Base-by-base conservation (phyloP, 2,113 vertebrate species). In the Verasper variegatus region DNA sequence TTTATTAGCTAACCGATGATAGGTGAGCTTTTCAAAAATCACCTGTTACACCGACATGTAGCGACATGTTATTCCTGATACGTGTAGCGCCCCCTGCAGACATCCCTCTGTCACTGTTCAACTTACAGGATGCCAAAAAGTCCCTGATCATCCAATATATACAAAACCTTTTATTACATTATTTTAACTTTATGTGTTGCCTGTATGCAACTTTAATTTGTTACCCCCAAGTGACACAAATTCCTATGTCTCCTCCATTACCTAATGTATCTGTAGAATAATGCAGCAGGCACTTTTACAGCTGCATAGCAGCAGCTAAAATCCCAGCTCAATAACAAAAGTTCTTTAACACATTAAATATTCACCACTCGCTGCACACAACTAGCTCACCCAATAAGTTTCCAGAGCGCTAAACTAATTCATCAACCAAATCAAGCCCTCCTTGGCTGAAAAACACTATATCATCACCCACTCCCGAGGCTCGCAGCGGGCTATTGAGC, bases 261-360 rank as follows among this genome's bases (percentile, higher is more conserved):
- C 63, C 42, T 69, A 60, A 57, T 64, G 54, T 35, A 75, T 79
- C 70, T 71, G 70, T 71, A 81, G 74, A 81, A 88, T 80, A 85
- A 81, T 61, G 56, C 52, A 83, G 51, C 52, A 71, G 68, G 61
- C 45, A 77, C 75, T 80, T 90, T 90, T 90, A 90, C 78, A 90
- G 73, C 85, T 81, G 80, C 74, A 78, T 31, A 70, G 90, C 78
- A 76, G 80, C 90, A 66, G 42, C 74, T 79, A 76, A 88, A 84
- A 83, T 89, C 92, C 91, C 92, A 90, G 84, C 84, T 88, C 87
- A 91, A 91, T 92, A 92, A 91, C 71, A 88, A 90, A 88, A 87
- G 85, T 90, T 92, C 75, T 91, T 91, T 69, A 79, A 71, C 13
- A 45, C 90, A 91, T 93, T 89, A 91, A 93, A 93, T 91, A 93